These are phyloP conservation scores for Chironomus tepperi DNA, from an alignment of 1,140 invertebrate species.

Conservation along the genomic window DNA sequence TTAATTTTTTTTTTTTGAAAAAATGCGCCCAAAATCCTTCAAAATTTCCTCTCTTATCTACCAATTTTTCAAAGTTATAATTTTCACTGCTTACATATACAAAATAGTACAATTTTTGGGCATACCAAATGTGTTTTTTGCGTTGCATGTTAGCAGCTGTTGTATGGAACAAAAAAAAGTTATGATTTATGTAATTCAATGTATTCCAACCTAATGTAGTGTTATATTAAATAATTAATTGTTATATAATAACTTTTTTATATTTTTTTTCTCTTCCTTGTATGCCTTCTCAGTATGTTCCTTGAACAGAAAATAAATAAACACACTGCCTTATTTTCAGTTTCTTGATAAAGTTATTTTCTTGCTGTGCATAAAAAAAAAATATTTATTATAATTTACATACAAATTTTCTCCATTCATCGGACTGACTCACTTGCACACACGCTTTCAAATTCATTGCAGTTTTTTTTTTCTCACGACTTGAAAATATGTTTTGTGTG, in stretches of 20 bases:
- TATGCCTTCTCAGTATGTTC: no score
- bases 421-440: no score
- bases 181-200: constrained; percentile 21
- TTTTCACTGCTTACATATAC: background rate
- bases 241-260: background rate
- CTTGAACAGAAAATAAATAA: no score
- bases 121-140: background rate
- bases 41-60: background rate
- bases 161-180: constrained; percentile 19
- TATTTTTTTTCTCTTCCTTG: background rate
- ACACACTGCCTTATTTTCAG: no score
- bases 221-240: constrained; percentile 23
- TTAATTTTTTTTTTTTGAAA: no score
- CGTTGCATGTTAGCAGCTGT: constrained; percentile 22
- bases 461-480: background rate
- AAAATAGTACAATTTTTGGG: background rate
- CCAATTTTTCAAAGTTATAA: background rate
- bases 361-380: no score
- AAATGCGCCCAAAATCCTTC: no score
- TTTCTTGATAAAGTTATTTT: no score
- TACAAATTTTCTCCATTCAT: no score
- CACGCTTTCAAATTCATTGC: background rate
- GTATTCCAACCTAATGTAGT: constrained; percentile 23
- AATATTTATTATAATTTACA: no score
- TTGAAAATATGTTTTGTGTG: background rate